A percentile compares a stretch with the other conserved stretches of the same genome.
phyloP scores from a whole-genome alignment of 2,888 invertebrate species.

The Thera britannica region DNA sequence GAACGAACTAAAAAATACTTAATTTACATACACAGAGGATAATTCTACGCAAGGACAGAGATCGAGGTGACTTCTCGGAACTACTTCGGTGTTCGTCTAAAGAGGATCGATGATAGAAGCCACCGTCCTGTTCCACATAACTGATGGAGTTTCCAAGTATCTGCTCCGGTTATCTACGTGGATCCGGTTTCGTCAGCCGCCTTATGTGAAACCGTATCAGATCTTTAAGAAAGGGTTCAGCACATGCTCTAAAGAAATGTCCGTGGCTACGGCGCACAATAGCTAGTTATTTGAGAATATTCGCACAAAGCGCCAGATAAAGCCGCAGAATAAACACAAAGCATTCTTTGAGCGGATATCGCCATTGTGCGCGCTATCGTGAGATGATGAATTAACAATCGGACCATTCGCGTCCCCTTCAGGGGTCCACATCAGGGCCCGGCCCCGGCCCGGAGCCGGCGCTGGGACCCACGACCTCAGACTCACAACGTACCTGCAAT shows the following conservation, averaged over 20 bases:
- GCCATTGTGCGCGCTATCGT: slow-evolving; percentile 35
- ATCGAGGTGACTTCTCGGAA: neutral
- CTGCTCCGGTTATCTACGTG: neutral
- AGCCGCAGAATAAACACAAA: slow-evolving; percentile 27
- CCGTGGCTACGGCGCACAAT: slow-evolving; percentile 15
- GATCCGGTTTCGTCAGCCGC: slow-evolving; percentile 1
- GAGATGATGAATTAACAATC: slow-evolving; percentile 36
- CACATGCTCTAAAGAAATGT: slow-evolving; percentile 10
- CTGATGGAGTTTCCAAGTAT: neutral
- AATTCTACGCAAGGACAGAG: neutral
- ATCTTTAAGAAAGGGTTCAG: slow-evolving; percentile 14
- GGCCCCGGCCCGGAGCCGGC: neutral
- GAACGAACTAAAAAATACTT: neutral
- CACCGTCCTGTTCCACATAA: neutral
- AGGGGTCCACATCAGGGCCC: neutral
- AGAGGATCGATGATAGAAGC: neutral
- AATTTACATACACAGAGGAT: neutral
- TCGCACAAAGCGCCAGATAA: slow-evolving; percentile 32
- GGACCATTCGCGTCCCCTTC: slow-evolving; percentile 15
- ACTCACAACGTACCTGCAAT: neutral
- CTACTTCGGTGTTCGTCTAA: neutral
- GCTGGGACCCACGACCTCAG: neutral
- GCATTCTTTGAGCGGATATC: slow-evolving; percentile 35
- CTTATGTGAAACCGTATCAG: slow-evolving; percentile 8
- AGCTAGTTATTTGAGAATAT: slow-evolving; percentile 25